These are phyloP conservation scores for Ditylenchus weischeri DNA, from an alignment of 2,888 invertebrate genomes.

Conservation along the genomic window DNA sequence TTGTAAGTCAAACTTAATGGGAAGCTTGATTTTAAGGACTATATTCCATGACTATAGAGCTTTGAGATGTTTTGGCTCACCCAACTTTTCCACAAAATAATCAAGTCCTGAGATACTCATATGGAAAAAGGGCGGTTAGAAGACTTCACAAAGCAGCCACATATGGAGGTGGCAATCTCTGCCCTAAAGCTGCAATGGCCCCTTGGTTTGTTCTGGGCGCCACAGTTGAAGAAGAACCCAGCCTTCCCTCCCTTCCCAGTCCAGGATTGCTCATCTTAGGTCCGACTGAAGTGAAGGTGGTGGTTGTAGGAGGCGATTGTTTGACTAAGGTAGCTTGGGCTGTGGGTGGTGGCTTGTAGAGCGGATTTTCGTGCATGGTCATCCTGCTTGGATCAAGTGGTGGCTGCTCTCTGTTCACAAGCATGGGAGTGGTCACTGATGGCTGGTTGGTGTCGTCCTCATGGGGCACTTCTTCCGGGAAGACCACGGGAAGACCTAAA, in stretches of 20 bases:
- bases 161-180: slow-evolving; percentile 86
- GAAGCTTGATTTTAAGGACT: too few species aligned
- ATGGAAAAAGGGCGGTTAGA: too few species aligned
- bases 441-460: slow-evolving; percentile 62
- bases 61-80: too few species aligned
- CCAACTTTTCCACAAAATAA: too few species aligned
- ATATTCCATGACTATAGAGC: too few species aligned
- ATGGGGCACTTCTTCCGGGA: slow-evolving; percentile 83
- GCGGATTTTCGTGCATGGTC: slow-evolving; percentile 65
- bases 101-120: too few species aligned
- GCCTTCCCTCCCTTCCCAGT: slow-evolving; percentile 14
- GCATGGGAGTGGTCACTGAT: slow-evolving; percentile 78
- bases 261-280: slow-evolving; percentile 66
- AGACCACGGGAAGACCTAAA: slow-evolving; percentile 79
- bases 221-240: slow-evolving; percentile 12
- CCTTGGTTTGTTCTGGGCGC: slow-evolving; percentile 46
- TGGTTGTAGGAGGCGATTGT: slow-evolving; percentile 4
- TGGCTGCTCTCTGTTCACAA: slow-evolving; percentile 89
- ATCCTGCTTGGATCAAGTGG: slow-evolving; percentile 71
- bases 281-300: slow-evolving; percentile 52
- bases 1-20: too few species aligned
- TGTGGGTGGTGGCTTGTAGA: slow-evolving; percentile 86
- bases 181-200: slow-evolving; percentile 60
- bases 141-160: slow-evolving; percentile 67
- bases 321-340: slow-evolving; percentile 60